phyloP scores from a whole-genome alignment of 2,888 invertebrate genomes.

The Tetanocera ferruginea region DNA sequence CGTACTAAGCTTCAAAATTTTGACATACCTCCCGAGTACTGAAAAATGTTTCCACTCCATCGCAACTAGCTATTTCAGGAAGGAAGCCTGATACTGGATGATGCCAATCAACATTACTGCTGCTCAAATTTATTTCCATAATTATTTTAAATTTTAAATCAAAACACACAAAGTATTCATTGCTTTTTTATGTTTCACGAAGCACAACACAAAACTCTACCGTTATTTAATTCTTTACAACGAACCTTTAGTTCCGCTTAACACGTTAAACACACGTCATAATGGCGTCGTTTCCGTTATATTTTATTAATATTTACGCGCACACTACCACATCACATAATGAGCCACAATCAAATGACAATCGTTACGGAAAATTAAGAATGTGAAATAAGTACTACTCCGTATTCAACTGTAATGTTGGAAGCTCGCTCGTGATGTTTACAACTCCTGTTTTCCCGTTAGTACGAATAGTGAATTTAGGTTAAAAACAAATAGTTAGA shows the following conservation, averaged over 20 bases:
- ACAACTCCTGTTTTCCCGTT: too few species aligned
- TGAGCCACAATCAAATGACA: constrained; percentile 42
- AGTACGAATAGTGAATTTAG: too few species aligned
- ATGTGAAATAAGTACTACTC: constrained; percentile 13
- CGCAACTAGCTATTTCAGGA: constrained; percentile 33
- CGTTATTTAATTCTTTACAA: not conserved
- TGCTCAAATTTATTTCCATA: constrained; percentile 24
- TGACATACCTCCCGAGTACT: constrained; percentile 27
- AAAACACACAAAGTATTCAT: not conserved
- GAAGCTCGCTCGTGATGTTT: not conserved
- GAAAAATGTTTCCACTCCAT: constrained; percentile 35
- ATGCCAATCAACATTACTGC: constrained; percentile 33
- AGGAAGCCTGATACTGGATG: constrained; percentile 36
- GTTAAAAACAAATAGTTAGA: not conserved
- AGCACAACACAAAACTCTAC: not conserved
- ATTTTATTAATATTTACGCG: not conserved
- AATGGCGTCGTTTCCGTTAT: not conserved
- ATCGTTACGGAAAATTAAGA: constrained; percentile 31
- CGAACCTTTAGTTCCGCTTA: not conserved
- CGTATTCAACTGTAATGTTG: not conserved
- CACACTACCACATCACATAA: constrained; percentile 32
- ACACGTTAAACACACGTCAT: not conserved
- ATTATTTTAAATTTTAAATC: not conserved
- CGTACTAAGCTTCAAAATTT: not conserved
- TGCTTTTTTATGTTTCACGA: not conserved